Evolutionary conservation across 2,888 invertebrate genomes (phyloP).

Genomic region (Polydrusus pterygomalis): DNA sequence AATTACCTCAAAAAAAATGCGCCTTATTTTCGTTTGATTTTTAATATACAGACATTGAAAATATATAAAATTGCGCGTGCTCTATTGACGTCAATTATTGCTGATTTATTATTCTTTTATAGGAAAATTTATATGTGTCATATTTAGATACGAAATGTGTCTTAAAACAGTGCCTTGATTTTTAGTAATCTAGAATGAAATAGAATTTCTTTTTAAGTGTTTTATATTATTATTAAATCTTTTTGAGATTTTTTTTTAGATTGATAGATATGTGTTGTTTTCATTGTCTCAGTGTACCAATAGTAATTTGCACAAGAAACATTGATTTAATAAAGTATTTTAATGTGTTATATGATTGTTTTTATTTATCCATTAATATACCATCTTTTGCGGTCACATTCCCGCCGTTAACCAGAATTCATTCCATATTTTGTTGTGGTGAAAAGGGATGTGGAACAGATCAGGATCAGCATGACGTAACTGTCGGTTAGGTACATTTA

Average conservation of each 20-base stretch:
- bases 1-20: too few species aligned
- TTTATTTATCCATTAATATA: background rate
- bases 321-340: conserved; percentile 37
- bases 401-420: too few species aligned
- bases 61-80: too few species aligned
- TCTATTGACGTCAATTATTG: background rate
- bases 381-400: too few species aligned
- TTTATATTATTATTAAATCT: conserved; percentile 27
- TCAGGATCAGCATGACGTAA: too few species aligned
- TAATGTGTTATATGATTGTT: conserved; percentile 38
- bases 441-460: too few species aligned
- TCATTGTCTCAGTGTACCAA: conserved; percentile 37
- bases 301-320: conserved; percentile 38
- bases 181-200: conserved; percentile 18
- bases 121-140: conserved; percentile 42
- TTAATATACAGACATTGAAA: too few species aligned
- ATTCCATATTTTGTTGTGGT: too few species aligned
- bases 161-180: conserved; percentile 46
- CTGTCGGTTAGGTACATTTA: too few species aligned
- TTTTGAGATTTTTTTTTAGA: conserved; percentile 43
- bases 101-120: conserved; percentile 21
- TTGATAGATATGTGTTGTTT: conserved; percentile 38
- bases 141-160: conserved; percentile 39
- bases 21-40: too few species aligned
- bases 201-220: conserved; percentile 30